Evolutionary conservation across 2,888 invertebrate genomes (phyloP), one percentile per base, ranked within the genome.

Genomic region (Helleia helle): DNA sequence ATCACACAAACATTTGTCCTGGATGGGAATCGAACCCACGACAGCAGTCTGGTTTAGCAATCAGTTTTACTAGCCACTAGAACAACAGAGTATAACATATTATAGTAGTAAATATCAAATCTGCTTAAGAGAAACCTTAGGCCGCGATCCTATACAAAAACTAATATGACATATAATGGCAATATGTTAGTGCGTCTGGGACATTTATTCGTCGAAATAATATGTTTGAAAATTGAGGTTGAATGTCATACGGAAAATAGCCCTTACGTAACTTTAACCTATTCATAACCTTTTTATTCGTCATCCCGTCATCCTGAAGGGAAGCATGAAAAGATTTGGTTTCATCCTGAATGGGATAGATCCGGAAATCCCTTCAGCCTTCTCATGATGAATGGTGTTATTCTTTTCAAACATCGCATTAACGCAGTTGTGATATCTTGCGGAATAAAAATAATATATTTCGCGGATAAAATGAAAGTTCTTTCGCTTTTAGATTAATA

Each of bases 351-450:
- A 72, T 67, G 61, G 66, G 60, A 63, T 59, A 59, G 62, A 60
- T 59, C 58, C 61, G 59, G 49, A 58, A 69, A 75, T 76, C 80
- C 74, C 73, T 69, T 72, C 73, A 76, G 74, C 75, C 65, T 56
- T 52, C 52, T 60, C 53, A 67, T 77, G 80, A 80, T 77, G 71
- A 73, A 80, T 80, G 75, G 66, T 72, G 72, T 73, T 74, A 70
- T 76, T 73, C 75, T 70, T 68, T 70, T 68, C 69, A 71, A 55
- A 57, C 42, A 64, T 66, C 70, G 66, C 65, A 68, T 71, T 71
- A 71, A 69, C 56, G 51, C 59, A 57, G 58, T 55, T 62, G 57
- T 62, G 67, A 71, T 71, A 70, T 65, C 54, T 59, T 52, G 52
- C 50, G 54, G 52, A 22, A 18, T 34, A 18, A 34, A 34, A 9